Base-by-base conservation (phyloP, 2,888 invertebrate species). In the Cephalotes varians region DNA sequence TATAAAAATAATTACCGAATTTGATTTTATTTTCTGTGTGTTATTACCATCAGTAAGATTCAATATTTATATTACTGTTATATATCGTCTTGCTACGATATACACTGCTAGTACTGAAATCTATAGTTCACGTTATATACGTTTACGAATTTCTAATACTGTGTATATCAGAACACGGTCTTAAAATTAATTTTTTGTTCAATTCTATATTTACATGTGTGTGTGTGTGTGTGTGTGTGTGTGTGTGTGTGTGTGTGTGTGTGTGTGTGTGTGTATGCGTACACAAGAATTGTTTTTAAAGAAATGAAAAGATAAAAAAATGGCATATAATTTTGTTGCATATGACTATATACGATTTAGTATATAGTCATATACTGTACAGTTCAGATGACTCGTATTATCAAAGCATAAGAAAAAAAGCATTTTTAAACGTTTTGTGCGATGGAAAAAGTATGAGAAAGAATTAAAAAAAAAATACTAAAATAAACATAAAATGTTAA, bases 11-110 rank as follows among this genome's bases (percentile, higher is more conserved):
- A 62, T 49, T 15, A 5, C 10, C 4, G 6, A 62, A 18, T 74
- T 49, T 62, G 12, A 18, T 74, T 62, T 49, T n/a, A 18, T 62
- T 37, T 58, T 40, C 25, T 62, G 6, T n/a, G n/a, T n/a, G n/a
- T 60, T 60, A 60, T 47, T 49, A 34, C 7, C n/a, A 60, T 47
- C 31, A 34, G 18, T 34, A 47, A 21, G 15, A 47, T 28, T 31
- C 5, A 60, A 47, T 34, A 56, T 25, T 54, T 54, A 28, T 49
- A 51, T 69, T 34, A 15, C 3, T 71, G 25, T 71, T 37, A 56
- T 71, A 12, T 71, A 1, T 71, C 1, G 6, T 56, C 0, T 40
- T 51, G 4, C 3, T 44, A 12, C 15, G 44, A 44, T 44, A 44
- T 44, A 44, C 12, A 44, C 3, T 44, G 40, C 40, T 40, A 40